phyloP scores from a whole-genome alignment of 2,888 invertebrate genomes.

The Volucella inflata region DNA sequence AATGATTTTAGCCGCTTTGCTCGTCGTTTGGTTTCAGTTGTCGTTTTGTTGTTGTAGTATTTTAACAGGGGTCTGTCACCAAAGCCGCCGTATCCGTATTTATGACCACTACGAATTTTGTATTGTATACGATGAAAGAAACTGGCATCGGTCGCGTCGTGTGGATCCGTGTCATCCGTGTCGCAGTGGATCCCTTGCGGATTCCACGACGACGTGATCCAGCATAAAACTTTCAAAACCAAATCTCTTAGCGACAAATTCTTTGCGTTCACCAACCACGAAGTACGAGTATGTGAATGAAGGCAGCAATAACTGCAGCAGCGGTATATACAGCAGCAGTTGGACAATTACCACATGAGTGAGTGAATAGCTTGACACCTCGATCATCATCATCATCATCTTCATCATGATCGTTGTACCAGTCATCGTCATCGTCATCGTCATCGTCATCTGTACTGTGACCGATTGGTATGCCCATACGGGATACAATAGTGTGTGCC shows the following conservation, averaged over 20 bases:
- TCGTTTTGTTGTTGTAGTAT: constrained; percentile 18
- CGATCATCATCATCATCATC: constrained; percentile 62
- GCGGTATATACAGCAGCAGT: constrained; percentile 26
- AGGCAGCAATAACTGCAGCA: constrained; percentile 72
- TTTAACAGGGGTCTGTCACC: constrained; percentile 62
- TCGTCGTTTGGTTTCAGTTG: constrained; percentile 23
- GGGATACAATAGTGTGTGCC: constrained; percentile 12
- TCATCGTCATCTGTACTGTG: constrained; percentile 47
- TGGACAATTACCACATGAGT: constrained; percentile 72
- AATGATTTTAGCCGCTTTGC: constrained; percentile 43
- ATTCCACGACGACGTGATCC: constrained; percentile 73
- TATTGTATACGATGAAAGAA: constrained; percentile 70
- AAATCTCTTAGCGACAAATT: constrained; percentile 67
- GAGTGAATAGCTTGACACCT: constrained; percentile 71
- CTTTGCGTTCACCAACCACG: constrained; percentile 72
- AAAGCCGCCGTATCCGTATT: constrained; percentile 73
- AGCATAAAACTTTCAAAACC: constrained; percentile 65
- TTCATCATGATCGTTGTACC: constrained; percentile 24
- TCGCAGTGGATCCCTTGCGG: constrained; percentile 71
- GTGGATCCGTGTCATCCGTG: constrained; percentile 70
- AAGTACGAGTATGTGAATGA: constrained; percentile 78
- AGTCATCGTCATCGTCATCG: background rate
- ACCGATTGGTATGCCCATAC: constrained; percentile 60
- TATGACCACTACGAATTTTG: constrained; percentile 74
- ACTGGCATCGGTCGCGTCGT: constrained; percentile 62